Evolutionary conservation across 1,140 invertebrate genomes (phyloP).

Genomic region (Drosophila quadrilineata): DNA sequence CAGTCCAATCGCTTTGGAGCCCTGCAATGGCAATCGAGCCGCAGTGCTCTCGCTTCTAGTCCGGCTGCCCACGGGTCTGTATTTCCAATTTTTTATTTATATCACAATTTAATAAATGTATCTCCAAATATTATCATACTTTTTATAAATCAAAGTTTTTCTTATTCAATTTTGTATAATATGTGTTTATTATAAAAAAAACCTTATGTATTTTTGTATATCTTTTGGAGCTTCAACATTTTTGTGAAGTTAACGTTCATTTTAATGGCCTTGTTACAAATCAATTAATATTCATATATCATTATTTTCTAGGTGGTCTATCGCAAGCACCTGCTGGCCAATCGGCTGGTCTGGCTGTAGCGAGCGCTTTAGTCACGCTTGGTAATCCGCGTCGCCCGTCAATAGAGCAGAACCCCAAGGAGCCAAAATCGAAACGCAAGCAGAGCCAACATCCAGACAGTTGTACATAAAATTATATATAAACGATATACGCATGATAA

Average conservation of each 20-base stretch:
- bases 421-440: slow-evolving; percentile 85
- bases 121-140: too few species aligned
- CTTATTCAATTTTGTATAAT: too few species aligned
- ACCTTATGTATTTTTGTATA: too few species aligned
- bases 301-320: slow-evolving; percentile 63
- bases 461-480: slow-evolving; percentile 77
- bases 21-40: slow-evolving; percentile 93
- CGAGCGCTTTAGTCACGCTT: slow-evolving; percentile 92
- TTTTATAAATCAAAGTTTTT: too few species aligned
- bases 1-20: slow-evolving; percentile 96
- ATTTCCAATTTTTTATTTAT: neutral
- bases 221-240: too few species aligned
- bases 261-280: too few species aligned
- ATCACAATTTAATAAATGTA: neutral
- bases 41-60: slow-evolving; percentile 96
- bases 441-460: slow-evolving; percentile 88
- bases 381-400: slow-evolving; percentile 89
- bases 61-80: slow-evolving; percentile 89
- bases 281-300: neutral
- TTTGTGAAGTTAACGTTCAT: too few species aligned
- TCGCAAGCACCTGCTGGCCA: slow-evolving; percentile 91
- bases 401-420: slow-evolving; percentile 85
- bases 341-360: slow-evolving; percentile 91
- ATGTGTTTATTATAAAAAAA: too few species aligned
- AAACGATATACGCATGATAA: slow-evolving; percentile 33